A percentile compares a stretch with the other conserved stretches of the same genome.
phyloP scores from a whole-genome alignment of 2,797 vertebrate genomes.

The Chelonia mydas region DNA sequence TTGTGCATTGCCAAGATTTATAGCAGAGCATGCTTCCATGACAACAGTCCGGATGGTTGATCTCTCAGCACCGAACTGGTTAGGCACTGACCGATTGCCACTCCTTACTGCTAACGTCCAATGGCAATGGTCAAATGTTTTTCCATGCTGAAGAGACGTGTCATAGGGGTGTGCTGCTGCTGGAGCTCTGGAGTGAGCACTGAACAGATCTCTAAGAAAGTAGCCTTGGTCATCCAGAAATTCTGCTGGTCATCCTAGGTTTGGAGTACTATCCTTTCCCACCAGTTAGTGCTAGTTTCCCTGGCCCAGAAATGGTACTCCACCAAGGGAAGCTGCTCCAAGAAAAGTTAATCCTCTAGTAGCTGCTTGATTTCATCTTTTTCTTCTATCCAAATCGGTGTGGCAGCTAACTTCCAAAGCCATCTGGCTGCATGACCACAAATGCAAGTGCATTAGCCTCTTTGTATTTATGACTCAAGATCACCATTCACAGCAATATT shows the following conservation, averaged over 20 bases:
- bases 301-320: background rate
- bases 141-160: background rate
- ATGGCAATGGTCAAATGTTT: background rate
- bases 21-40: background rate
- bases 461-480: background rate
- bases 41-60: background rate
- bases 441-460: background rate
- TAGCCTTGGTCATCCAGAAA: background rate
- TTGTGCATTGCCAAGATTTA: background rate
- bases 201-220: background rate
- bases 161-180: background rate
- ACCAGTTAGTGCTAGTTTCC: background rate
- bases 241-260: background rate
- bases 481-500: background rate
- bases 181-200: background rate
- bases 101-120: background rate
- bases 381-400: background rate
- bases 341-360: background rate
- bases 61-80: background rate
- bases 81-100: background rate
- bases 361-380: background rate
- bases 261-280: background rate
- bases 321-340: background rate
- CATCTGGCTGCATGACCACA: background rate
- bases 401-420: background rate